A percentile compares a stretch with the other conserved stretches of the same genome.
Conservation (phyloP, 2,797 vertebrate species). For the Erpetoichthys calabaricus region DNA sequence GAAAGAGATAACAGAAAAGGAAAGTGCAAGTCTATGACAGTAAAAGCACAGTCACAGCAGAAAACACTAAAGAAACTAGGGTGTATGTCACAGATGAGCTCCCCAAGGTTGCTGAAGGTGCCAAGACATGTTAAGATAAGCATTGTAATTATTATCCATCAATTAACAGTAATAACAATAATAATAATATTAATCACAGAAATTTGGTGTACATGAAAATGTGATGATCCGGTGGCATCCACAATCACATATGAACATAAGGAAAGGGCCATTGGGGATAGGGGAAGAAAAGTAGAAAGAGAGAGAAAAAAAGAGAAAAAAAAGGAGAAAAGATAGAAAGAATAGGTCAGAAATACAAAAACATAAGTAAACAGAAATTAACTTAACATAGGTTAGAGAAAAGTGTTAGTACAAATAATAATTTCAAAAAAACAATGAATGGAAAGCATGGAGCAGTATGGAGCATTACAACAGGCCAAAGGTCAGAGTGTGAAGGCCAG, state of each 20-base stretch:
- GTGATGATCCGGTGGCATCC: slow-evolving; percentile 74
- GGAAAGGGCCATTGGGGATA: slow-evolving; percentile 37
- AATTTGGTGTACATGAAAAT: slow-evolving; percentile 44
- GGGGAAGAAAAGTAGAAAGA: slow-evolving; percentile 42
- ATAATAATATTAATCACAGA: slow-evolving; percentile 29
- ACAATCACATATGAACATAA: slow-evolving; percentile 62
- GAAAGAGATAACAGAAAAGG: too few relatives aligned
- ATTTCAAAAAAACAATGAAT: slow-evolving; percentile 34
- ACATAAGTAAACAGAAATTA: slow-evolving; percentile 52
- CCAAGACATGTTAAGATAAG: slow-evolving; percentile 16
- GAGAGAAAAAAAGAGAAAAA: slow-evolving; percentile 46
- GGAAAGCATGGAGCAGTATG: slow-evolving; percentile 52
- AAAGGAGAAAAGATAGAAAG: slow-evolving; percentile 70
- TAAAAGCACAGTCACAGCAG: slow-evolving; percentile 63
- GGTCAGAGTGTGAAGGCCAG: slow-evolving; percentile 23
- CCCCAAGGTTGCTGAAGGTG: slow-evolving; percentile 70
- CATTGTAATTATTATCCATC: too few relatives aligned
- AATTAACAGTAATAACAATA: too few relatives aligned
- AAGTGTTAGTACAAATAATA: slow-evolving; percentile 29
- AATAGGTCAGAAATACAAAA: slow-evolving; percentile 91
- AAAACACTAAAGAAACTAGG: slow-evolving; percentile 71
- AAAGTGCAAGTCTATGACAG: slow-evolving; percentile 60
- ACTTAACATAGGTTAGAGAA: slow-evolving; percentile 45
- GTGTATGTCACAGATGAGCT: slow-evolving; percentile 69
- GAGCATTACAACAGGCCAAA: slow-evolving; percentile 40